These are phyloP conservation scores for Cynaeus angustus DNA, from an alignment of 2,888 invertebrate species.

Conservation along the genomic window DNA sequence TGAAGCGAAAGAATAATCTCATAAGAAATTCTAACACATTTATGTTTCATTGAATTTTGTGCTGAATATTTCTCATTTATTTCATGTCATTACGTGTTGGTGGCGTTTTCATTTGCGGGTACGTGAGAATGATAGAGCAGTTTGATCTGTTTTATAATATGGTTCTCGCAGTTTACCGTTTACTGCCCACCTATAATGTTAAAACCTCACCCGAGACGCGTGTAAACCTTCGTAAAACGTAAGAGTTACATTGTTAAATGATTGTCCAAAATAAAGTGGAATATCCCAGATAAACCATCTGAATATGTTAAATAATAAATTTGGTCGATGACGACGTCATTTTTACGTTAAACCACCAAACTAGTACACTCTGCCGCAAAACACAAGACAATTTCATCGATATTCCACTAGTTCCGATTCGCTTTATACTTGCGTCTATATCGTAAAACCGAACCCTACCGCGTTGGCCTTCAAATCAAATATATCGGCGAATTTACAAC, in stretches of 20 bases:
- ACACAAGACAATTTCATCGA: constrained; percentile 41
- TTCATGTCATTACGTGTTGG: constrained; percentile 25
- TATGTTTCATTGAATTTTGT: constrained; percentile 32
- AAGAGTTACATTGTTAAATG: constrained; percentile 13
- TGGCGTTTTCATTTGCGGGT: constrained; percentile 21
- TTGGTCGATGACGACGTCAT: no score
- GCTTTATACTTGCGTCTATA: constrained; percentile 37
- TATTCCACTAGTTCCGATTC: constrained; percentile 25
- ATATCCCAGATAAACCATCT: no score
- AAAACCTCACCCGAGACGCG: constrained; percentile 9
- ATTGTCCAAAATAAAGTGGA: background rate
- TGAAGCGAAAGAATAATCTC: constrained; percentile 21
- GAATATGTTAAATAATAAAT: no score
- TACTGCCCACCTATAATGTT: constrained; percentile 23
- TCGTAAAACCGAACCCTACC: constrained; percentile 34
- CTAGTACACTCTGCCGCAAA: constrained; percentile 18
- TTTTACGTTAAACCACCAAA: background rate
- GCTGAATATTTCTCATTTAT: constrained; percentile 23
- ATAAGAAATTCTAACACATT: constrained; percentile 32
- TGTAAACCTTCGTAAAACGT: constrained; percentile 15
- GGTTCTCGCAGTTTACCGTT: constrained; percentile 27
- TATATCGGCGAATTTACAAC: constrained; percentile 37
- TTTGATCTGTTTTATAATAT: constrained; percentile 37
- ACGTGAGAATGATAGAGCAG: constrained; percentile 27
- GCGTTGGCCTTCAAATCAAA: constrained; percentile 41